Conservation (phyloP, 2,797 vertebrate genomes). For the Taeniopygia guttata region DNA sequence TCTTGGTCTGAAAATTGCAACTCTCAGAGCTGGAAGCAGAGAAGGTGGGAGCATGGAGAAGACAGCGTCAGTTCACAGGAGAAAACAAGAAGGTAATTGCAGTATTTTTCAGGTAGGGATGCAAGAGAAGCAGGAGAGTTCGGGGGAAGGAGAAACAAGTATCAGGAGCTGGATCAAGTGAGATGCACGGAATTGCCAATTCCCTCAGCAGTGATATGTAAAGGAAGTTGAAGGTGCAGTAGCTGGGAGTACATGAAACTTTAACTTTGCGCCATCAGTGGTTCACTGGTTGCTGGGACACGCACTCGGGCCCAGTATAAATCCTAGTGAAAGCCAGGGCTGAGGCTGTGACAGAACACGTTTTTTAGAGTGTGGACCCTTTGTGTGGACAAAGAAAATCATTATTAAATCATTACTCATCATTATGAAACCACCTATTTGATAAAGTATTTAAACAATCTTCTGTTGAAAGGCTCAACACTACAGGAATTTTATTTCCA, state of each 20-base stretch:
- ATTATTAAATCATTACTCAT: not conserved
- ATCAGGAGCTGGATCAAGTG: not conserved
- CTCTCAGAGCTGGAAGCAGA: conserved; percentile 65
- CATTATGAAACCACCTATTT: not conserved
- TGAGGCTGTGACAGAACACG: not conserved
- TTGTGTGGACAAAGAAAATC: not conserved
- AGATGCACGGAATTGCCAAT: not conserved
- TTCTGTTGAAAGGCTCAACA: not conserved
- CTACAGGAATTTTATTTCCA: not conserved
- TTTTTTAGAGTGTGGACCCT: not conserved
- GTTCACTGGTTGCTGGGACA: not conserved
- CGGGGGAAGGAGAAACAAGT: not conserved
- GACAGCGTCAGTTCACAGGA: conserved; percentile 53
- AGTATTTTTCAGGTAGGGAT: conserved; percentile 16
- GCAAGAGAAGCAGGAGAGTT: conserved; percentile 9
- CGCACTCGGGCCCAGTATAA: not conserved
- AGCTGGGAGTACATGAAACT: not conserved
- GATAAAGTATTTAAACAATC: not conserved
- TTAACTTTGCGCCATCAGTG: not conserved
- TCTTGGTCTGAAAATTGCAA: conserved; percentile 61
- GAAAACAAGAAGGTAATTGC: conserved; percentile 15
- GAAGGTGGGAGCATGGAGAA: conserved; percentile 63
- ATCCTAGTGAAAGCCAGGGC: not conserved
- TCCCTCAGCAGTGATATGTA: not conserved
- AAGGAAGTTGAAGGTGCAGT: not conserved